Conservation (phyloP, 2,797 vertebrate genomes). For the Astyanax mexicanus region DNA sequence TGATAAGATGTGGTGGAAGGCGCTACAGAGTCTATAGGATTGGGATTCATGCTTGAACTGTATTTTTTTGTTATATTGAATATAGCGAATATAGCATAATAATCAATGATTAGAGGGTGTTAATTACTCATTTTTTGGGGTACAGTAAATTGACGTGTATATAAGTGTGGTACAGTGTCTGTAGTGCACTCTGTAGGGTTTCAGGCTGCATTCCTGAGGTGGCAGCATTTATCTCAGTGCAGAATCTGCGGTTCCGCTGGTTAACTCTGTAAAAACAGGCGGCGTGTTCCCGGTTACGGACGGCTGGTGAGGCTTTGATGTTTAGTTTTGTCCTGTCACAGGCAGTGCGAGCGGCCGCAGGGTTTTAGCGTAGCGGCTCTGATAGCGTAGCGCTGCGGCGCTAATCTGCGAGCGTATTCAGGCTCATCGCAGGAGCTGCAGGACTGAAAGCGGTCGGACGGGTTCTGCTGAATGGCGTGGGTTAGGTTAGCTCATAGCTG, state of each 20-base stretch:
- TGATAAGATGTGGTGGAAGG: too few relatives aligned
- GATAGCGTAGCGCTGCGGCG: background rate
- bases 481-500: constrained; percentile 28
- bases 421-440: constrained; percentile 18
- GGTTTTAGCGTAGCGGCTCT: constrained; percentile 18
- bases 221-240: constrained; percentile 13
- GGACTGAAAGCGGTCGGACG: constrained; percentile 43
- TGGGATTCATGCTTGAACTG: too few relatives aligned
- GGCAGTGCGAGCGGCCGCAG: constrained; percentile 38
- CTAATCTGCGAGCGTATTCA: constrained; percentile 28
- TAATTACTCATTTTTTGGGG: too few relatives aligned
- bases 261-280: constrained; percentile 1
- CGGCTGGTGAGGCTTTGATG: constrained; percentile 17
- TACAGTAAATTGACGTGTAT: too few relatives aligned
- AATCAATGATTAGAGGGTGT: too few relatives aligned
- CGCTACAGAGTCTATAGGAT: too few relatives aligned
- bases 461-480: constrained; percentile 50
- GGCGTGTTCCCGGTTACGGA: background rate
- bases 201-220: constrained; percentile 24
- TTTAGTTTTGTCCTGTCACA: too few relatives aligned
- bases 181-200: too few relatives aligned
- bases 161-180: too few relatives aligned
- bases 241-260: background rate
- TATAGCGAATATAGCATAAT: too few relatives aligned
- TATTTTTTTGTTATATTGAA: too few relatives aligned